These are phyloP conservation scores for Gopherus evgoodei DNA, from an alignment of 2,113 vertebrate genomes.

Conservation along the genomic window DNA sequence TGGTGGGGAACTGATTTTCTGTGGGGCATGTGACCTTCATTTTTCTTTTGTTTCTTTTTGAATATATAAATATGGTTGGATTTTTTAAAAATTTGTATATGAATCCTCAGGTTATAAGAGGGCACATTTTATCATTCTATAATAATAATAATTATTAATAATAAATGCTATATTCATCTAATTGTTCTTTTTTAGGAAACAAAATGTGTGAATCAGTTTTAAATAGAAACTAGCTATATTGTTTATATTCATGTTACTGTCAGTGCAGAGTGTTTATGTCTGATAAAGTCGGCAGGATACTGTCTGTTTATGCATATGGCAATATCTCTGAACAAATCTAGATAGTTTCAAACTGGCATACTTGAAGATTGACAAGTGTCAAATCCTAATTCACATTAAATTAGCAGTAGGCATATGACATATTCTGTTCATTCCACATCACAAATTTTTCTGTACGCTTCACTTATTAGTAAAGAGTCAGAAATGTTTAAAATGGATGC, in stretches of 20 bases:
- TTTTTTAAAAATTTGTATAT: not conserved
- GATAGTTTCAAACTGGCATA: constrained; percentile 46
- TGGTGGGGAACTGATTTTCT: not conserved
- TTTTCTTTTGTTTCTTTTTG: not conserved
- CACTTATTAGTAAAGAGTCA: constrained; percentile 15
- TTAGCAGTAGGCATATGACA: constrained; percentile 43
- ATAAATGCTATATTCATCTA: constrained; percentile 52
- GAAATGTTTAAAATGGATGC: constrained; percentile 37
- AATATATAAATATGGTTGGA: not conserved
- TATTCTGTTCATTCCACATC: constrained; percentile 49
- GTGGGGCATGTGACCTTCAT: accelerated
- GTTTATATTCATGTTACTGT: constrained; percentile 32
- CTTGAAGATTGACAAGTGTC: constrained; percentile 60
- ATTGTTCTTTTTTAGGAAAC: constrained; percentile 10
- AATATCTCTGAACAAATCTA: constrained; percentile 43
- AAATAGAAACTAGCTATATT: constrained; percentile 42
- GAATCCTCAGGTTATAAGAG: not conserved
- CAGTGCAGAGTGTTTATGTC: not conserved
- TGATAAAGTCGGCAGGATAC: constrained; percentile 35
- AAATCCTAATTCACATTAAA: constrained; percentile 30
- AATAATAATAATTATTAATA: not conserved
- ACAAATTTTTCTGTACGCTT: not conserved
- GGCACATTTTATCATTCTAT: not conserved
- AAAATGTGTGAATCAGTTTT: constrained; percentile 32
- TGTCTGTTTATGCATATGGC: constrained; percentile 17